These are phyloP conservation scores for Chloroclystis v-ata DNA, from an alignment of 2,888 invertebrate genomes.

Conservation along the genomic window DNA sequence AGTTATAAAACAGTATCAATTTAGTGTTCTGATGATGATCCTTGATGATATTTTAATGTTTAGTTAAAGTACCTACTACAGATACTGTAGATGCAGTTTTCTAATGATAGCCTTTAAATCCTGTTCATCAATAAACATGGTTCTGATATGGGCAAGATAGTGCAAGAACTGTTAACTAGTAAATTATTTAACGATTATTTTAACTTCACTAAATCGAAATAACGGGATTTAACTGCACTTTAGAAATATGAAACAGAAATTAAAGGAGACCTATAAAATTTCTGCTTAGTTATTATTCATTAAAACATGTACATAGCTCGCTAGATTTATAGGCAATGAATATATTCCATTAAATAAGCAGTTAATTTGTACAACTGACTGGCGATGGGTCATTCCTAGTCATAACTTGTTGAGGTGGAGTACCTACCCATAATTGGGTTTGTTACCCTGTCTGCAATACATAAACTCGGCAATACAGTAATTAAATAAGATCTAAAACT, in stretches of 20 bases:
- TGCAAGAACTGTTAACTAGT: too few relatives aligned
- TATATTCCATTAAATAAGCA: conserved; percentile 18
- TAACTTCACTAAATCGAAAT: not conserved
- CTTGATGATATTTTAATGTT: too few relatives aligned
- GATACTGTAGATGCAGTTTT: too few relatives aligned
- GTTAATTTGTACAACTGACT: conserved; percentile 13
- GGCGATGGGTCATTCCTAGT: conserved; percentile 14
- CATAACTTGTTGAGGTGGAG: conserved; percentile 24
- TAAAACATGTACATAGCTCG: conserved; percentile 1
- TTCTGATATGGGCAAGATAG: too few relatives aligned
- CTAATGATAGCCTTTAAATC: too few relatives aligned
- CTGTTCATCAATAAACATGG: too few relatives aligned
- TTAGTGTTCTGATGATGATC: too few relatives aligned
- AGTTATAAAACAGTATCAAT: too few relatives aligned
- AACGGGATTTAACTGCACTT: not conserved
- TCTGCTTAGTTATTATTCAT: conserved; percentile 5
- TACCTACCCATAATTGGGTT: conserved; percentile 49
- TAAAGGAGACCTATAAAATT: conserved; percentile 4
- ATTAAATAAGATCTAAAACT: conserved; percentile 35
- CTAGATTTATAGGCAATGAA: conserved; percentile 20
- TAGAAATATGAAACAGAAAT: conserved; percentile 1
- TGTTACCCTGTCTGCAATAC: conserved; percentile 51
- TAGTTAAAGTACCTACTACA: too few relatives aligned
- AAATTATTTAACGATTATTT: too few relatives aligned
- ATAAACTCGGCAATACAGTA: conserved; percentile 49